Evolutionary conservation across 64 coral and sea anemone genomes (phyloP).

Genomic region (Platygyra sinensis): DNA sequence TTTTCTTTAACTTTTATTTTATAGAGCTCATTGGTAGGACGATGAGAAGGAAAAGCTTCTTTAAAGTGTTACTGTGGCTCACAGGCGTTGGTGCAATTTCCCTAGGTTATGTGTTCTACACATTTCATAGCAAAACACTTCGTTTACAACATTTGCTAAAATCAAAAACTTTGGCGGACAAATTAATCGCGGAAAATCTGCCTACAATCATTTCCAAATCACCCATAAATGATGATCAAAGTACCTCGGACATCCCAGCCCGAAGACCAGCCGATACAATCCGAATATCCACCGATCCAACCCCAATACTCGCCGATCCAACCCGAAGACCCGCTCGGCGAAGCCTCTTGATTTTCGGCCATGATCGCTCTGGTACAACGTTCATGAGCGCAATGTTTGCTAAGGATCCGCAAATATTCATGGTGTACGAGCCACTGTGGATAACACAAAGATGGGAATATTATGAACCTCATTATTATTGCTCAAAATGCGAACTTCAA

Average conservation of each 20-base stretch:
- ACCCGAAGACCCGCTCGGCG: background rate
- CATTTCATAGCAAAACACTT: too few species aligned
- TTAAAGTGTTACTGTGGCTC: too few species aligned
- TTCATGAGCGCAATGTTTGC: constrained; percentile 54
- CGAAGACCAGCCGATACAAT: background rate
- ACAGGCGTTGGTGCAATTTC: too few species aligned
- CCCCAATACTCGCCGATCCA: background rate
- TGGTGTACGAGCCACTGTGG: constrained; percentile 63
- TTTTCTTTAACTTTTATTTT: too few species aligned
- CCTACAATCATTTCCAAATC: too few species aligned
- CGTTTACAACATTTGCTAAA: too few species aligned
- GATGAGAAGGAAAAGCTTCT: too few species aligned
- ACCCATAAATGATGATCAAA: too few species aligned
- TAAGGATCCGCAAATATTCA: constrained; percentile 55
- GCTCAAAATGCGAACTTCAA: constrained; percentile 1
- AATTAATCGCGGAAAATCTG: too few species aligned
- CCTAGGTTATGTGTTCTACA: too few species aligned
- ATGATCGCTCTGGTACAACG: constrained; percentile 62
- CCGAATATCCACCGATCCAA: background rate
- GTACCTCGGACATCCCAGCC: background rate
- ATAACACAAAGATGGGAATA: background rate
- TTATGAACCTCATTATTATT: background rate
- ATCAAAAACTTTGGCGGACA: too few species aligned
- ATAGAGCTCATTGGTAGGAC: too few species aligned
- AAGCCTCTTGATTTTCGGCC: constrained; percentile 43